Conservation (phyloP, 2,797 vertebrate species). For the Odontamblyopus lacepedii region DNA sequence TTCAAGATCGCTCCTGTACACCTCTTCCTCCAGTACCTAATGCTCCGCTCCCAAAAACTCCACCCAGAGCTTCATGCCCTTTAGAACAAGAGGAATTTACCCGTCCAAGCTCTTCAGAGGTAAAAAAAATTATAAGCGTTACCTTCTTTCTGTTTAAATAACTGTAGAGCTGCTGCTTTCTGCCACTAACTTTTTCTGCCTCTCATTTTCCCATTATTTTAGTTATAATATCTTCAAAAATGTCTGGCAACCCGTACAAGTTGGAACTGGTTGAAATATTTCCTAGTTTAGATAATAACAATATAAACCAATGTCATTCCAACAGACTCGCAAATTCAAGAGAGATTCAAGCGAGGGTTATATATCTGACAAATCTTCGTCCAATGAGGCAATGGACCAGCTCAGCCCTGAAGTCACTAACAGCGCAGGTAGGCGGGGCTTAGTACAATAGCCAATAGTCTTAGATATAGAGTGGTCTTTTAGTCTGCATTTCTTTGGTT, state of each 20-base stretch:
- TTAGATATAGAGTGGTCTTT: background rate
- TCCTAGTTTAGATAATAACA: conserved; percentile 20
- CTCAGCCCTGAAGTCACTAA: conserved; percentile 76
- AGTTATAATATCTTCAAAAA: background rate
- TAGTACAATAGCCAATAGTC: conserved; percentile 11
- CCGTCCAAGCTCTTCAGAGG: conserved; percentile 73
- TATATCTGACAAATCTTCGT: conserved; percentile 78
- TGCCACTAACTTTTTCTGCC: conserved; percentile 23
- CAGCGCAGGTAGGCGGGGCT: conserved; percentile 76
- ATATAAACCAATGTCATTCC: conserved; percentile 71
- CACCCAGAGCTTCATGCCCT: conserved; percentile 56
- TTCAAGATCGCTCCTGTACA: conserved; percentile 57
- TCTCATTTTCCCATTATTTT: background rate
- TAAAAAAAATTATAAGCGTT: conserved; percentile 53
- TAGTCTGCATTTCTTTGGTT: conserved; percentile 3
- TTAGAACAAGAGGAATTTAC: conserved; percentile 34
- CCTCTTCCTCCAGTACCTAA: conserved; percentile 65
- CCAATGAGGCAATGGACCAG: conserved; percentile 79
- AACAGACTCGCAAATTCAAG: conserved; percentile 77
- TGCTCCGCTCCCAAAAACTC: conserved; percentile 67
- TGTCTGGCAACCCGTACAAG: background rate
- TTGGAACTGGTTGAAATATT: conserved; percentile 13
- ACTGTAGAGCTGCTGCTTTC: conserved; percentile 44
- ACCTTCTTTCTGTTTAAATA: background rate
- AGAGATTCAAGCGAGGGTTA: conserved; percentile 73